Evolutionary conservation across 2,888 invertebrate species (phyloP).

Genomic region (Steinernema scapterisci): DNA sequence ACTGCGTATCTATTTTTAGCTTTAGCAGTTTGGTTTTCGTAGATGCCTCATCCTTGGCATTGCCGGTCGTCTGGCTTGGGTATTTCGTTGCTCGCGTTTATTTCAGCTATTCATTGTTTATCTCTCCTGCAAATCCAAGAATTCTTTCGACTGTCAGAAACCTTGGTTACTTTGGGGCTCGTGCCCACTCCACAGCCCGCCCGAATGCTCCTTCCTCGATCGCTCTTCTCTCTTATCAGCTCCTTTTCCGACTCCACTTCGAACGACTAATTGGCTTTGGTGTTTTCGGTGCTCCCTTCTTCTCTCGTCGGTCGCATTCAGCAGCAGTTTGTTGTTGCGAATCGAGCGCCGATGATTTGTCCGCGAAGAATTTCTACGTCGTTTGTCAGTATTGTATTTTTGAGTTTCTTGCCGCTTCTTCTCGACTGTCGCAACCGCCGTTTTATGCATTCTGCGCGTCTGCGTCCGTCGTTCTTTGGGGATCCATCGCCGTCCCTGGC

Average conservation of each 20-base stretch:
- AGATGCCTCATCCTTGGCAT: too few relatives aligned
- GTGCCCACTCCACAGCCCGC: neutral
- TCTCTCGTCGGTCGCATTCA: neutral
- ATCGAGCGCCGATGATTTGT: conserved; percentile 21
- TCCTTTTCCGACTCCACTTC: conserved; percentile 8
- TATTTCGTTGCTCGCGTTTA: too few relatives aligned
- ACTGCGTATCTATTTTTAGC: neutral
- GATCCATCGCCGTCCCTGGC: neutral
- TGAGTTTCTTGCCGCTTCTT: neutral
- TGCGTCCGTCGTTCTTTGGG: neutral
- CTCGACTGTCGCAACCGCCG: neutral
- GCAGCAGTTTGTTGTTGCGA: conserved; percentile 28
- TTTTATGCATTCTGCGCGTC: neutral
- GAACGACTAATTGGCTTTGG: conserved; percentile 23
- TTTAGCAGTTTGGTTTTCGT: too few relatives aligned
- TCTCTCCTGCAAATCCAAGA: too few relatives aligned
- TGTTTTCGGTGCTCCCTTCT: conserved; percentile 23
- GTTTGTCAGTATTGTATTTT: conserved; percentile 4
- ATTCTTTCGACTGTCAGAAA: too few relatives aligned
- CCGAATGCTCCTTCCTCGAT: neutral
- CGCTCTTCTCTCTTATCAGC: conserved; percentile 26
- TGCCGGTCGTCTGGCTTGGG: too few relatives aligned
- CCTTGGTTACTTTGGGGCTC: too few relatives aligned
- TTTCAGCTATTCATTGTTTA: too few relatives aligned
- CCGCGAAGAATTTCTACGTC: neutral